phyloP scores from a whole-genome alignment of 2,888 invertebrate species.

The Anaspis maculata region DNA sequence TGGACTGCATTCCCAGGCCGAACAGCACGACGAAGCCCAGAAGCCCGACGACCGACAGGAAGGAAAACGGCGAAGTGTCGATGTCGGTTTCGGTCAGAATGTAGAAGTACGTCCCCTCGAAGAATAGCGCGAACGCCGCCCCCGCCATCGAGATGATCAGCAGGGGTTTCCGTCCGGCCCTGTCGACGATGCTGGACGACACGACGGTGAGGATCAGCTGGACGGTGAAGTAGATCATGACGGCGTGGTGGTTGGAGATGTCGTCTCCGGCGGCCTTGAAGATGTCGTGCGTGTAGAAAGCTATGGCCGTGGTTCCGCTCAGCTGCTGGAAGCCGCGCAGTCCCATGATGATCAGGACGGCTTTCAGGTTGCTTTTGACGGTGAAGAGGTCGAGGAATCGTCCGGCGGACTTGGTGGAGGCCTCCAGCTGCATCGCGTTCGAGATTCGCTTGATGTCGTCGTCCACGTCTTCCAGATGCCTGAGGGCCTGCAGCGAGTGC shows the following conservation, averaged over 20 bases:
- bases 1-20: constrained; percentile 43
- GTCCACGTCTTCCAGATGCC: constrained; percentile 45
- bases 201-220: constrained; percentile 49
- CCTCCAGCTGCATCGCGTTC: constrained; percentile 29
- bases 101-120: constrained; percentile 43
- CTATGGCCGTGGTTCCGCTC: constrained; percentile 53
- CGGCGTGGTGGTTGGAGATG: constrained; percentile 23
- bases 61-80: constrained; percentile 34
- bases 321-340: constrained; percentile 48
- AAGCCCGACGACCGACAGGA: constrained; percentile 43
- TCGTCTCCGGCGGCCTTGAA: constrained; percentile 30
- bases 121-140: constrained; percentile 38
- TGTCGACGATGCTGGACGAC: constrained; percentile 51
- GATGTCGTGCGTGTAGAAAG: constrained; percentile 51
- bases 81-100: constrained; percentile 35
- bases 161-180: constrained; percentile 46
- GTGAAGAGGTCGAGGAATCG: constrained; percentile 49
- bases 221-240: constrained; percentile 40
- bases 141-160: constrained; percentile 46
- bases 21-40: constrained; percentile 44
- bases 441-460: constrained; percentile 33
- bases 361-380: constrained; percentile 52
- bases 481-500: constrained; percentile 42
- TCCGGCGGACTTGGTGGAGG: constrained; percentile 30
- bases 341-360: constrained; percentile 53